A percentile compares a stretch with the other conserved stretches of the same genome.
Conservation (phyloP, 2,113 vertebrate species). For the Pithys albifrons region DNA sequence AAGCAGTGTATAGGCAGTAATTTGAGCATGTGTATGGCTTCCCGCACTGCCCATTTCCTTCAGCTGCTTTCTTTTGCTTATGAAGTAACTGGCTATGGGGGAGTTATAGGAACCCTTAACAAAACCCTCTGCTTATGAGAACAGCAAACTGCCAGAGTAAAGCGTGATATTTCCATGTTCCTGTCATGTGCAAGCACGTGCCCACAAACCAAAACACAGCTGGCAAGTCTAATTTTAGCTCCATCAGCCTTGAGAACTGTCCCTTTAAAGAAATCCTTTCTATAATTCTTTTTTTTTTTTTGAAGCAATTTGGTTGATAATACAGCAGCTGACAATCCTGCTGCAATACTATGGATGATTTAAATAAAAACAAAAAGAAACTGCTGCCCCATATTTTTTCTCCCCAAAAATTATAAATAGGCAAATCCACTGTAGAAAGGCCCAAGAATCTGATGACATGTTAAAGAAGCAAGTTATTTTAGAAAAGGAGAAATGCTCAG, state of each 20-base stretch:
- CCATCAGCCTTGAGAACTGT: slow-evolving; percentile 70
- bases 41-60: fast-evolving
- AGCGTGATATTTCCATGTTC: slow-evolving; percentile 62
- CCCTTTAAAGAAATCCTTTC: slow-evolving; percentile 75
- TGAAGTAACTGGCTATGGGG: not conserved
- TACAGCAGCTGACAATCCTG: slow-evolving; percentile 72
- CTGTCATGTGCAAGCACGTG: slow-evolving; percentile 72
- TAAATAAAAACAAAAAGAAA: slow-evolving; percentile 55
- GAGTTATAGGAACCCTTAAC: not conserved
- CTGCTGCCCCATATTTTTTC: slow-evolving; percentile 20
- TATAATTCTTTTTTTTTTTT: slow-evolving; percentile 53
- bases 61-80: not conserved
- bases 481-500: not conserved
- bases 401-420: not conserved
- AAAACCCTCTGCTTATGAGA: not conserved
- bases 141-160: slow-evolving; percentile 38
- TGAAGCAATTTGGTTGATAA: slow-evolving; percentile 76
- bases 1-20: not conserved
- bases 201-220: slow-evolving; percentile 79
- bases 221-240: slow-evolving; percentile 80
- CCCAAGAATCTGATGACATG: slow-evolving; percentile 37
- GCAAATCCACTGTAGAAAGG: slow-evolving; percentile 23
- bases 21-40: not conserved
- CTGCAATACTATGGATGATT: slow-evolving; percentile 48
- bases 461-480: not conserved